Conservation (phyloP, 1,140 invertebrate species). For the Plodia interpunctella region DNA sequence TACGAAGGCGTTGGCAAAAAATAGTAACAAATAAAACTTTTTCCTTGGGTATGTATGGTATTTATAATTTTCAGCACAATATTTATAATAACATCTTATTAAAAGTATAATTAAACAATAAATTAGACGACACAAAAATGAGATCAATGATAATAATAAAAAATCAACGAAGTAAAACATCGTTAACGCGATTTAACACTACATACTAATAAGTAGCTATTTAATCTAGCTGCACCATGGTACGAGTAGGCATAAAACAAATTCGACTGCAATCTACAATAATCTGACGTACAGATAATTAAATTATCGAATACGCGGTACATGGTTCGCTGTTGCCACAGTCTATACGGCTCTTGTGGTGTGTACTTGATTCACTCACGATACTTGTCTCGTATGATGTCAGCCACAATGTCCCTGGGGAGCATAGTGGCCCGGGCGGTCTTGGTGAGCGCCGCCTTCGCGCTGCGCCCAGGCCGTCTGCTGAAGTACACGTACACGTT, state of each 20-base stretch:
- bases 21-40: background rate
- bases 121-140: background rate
- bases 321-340: background rate
- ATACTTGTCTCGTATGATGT: slow-evolving; percentile 63
- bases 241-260: background rate
- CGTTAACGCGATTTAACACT: background rate
- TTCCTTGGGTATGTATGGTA: background rate
- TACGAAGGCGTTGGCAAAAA: too few relatives aligned
- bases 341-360: background rate
- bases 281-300: background rate
- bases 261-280: background rate
- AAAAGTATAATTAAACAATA: background rate
- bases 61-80: background rate
- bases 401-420: slow-evolving; percentile 62
- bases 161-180: too few relatives aligned
- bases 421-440: slow-evolving; percentile 67
- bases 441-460: slow-evolving; percentile 60
- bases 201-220: background rate
- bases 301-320: slow-evolving; percentile 8
- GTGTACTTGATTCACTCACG: slow-evolving; percentile 27
- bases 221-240: background rate
- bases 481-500: slow-evolving; percentile 70
- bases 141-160: background rate
- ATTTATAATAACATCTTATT: background rate
- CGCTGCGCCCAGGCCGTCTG: slow-evolving; percentile 53